Evolutionary conservation across 2,797 vertebrate species (phyloP).

Genomic region (Urosaurus nigricauda): DNA sequence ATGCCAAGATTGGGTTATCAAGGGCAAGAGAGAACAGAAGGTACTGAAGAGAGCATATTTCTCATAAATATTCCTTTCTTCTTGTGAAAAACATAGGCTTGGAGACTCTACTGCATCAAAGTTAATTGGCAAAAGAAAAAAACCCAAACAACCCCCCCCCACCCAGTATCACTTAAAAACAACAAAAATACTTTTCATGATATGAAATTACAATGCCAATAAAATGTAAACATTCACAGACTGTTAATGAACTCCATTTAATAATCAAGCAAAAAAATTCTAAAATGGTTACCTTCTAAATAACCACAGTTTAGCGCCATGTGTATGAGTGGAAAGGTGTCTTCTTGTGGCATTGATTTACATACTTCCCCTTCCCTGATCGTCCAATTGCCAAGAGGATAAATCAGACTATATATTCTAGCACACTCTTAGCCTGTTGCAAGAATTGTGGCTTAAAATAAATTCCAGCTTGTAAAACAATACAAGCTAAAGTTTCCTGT

Average conservation of each 20-base stretch:
- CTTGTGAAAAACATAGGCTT: background rate
- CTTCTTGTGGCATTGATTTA: background rate
- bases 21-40: background rate
- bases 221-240: slow-evolving; percentile 43
- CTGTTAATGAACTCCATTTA: slow-evolving; percentile 34
- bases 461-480: background rate
- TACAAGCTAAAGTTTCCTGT: background rate
- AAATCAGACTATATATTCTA: background rate
- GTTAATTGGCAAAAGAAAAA: background rate
- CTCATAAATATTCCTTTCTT: slow-evolving; percentile 1
- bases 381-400: background rate
- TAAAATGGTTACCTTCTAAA: no score
- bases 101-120: background rate
- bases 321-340: no score
- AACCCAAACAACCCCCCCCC: no score
- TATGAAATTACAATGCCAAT: slow-evolving; percentile 20
- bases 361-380: background rate
- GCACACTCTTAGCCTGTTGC: no score
- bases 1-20: background rate
- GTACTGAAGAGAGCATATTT: background rate
- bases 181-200: background rate
- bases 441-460: background rate
- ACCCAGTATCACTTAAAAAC: background rate
- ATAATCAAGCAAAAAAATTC: slow-evolving; percentile 34
- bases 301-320: no score